These are phyloP conservation scores for Oscheius sp. DNA, from an alignment of 2,888 invertebrate genomes.

Conservation along the genomic window DNA sequence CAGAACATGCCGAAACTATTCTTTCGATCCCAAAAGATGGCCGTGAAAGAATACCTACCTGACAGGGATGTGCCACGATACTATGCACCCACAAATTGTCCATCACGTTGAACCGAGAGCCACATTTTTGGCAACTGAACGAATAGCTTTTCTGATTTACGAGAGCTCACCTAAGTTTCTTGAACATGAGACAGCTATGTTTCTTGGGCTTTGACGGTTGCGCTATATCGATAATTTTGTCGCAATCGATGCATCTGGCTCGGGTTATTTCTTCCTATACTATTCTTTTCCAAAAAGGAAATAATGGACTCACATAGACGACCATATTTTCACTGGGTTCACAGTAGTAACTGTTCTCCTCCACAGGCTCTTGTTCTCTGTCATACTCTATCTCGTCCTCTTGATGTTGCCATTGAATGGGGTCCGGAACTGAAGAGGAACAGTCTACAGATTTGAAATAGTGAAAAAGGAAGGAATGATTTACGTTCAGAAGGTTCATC, in stretches of 20 bases:
- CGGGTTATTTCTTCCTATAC: slow-evolving; percentile 26
- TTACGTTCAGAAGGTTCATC: too few species aligned
- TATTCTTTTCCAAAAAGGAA: not conserved
- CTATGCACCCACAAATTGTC: slow-evolving; percentile 38
- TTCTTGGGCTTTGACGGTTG: not conserved
- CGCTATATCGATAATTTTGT: slow-evolving; percentile 37
- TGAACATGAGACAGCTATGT: slow-evolving; percentile 8
- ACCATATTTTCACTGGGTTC: slow-evolving; percentile 8
- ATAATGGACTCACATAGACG: slow-evolving; percentile 10
- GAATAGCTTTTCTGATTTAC: not conserved
- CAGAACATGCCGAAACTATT: too few species aligned
- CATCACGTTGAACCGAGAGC: slow-evolving; percentile 33
- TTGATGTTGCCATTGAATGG: too few species aligned
- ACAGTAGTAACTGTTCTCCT: not conserved
- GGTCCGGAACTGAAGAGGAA: too few species aligned
- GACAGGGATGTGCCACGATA: slow-evolving; percentile 14
- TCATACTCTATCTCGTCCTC: too few species aligned
- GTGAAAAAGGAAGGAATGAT: too few species aligned
- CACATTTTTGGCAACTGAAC: slow-evolving; percentile 41
- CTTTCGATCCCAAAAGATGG: not conserved
- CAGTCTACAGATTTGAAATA: too few species aligned
- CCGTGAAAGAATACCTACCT: not conserved
- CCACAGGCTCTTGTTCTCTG: too few species aligned
- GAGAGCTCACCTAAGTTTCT: not conserved
- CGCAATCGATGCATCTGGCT: slow-evolving; percentile 42